Conservation (phyloP, 2,888 invertebrate species). For the Quadriops clusia region DNA sequence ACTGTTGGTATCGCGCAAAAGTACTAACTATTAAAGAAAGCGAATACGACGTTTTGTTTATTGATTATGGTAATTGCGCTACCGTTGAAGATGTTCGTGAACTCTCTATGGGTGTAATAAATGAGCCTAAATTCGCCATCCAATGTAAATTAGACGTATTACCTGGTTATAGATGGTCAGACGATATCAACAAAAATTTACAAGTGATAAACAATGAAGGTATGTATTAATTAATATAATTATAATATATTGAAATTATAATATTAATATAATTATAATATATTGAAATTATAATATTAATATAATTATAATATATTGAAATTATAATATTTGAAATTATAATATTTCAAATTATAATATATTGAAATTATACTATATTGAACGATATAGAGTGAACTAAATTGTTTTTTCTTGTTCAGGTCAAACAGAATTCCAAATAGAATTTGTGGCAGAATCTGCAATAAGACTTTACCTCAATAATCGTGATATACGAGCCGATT, state of each 20-base stretch:
- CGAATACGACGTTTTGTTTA: conserved; percentile 44
- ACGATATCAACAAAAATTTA: conserved; percentile 31
- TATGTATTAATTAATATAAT: conserved; percentile 11
- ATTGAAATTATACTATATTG: no score
- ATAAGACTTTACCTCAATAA: conserved; percentile 27
- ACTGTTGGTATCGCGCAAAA: conserved; percentile 49
- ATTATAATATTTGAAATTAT: conserved; percentile 2
- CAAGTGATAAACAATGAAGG: conserved; percentile 30
- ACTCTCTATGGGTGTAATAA: conserved; percentile 39
- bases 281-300: conserved; percentile 1
- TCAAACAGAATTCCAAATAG: conserved; percentile 26
- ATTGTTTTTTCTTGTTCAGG: conserved; percentile 19
- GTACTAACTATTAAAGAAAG: conserved; percentile 41
- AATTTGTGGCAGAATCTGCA: conserved; percentile 22
- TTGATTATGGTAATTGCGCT: conserved; percentile 51
- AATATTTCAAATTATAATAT: no score
- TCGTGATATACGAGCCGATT: conserved; percentile 24
- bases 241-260: neutral
- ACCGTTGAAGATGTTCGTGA: conserved; percentile 41
- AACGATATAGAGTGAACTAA: no score
- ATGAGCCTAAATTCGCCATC: conserved; percentile 42
- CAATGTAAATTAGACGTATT: conserved; percentile 41
- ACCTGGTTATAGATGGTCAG: conserved; percentile 35
- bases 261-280: no score
- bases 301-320: conserved; percentile 1